Base-by-base conservation (phyloP, 2,888 invertebrate species). In the Cosmia pyralina region DNA sequence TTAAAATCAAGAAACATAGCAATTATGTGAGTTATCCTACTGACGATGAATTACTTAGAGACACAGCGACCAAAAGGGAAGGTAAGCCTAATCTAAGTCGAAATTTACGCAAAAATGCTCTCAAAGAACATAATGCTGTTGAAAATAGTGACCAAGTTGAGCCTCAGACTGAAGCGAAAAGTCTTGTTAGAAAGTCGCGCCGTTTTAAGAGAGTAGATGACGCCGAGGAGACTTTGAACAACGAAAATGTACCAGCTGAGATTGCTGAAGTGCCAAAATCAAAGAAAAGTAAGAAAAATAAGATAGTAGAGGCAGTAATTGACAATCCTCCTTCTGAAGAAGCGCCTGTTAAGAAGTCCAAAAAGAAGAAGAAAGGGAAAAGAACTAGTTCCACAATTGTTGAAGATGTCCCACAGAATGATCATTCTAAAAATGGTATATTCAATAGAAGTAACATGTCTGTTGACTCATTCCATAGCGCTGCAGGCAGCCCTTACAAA, bases 401-500 rank as follows among this genome's bases (percentile, higher is more conserved):
- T 50, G 89, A 92, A 60, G 86, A 89, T 60, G 22, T 75, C 8
- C 59, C 66, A 72, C 81, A 57, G 11, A 71, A 74, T 59, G 76
- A 79, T 53, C 71, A 75, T 41, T 34, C 67, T 34, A 66, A 75
- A 62, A 84, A 76, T 44, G 75, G 44, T 48, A 69, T 65, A 28
- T 48, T 88, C 7, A 91, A 93, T 72, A 88, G 84, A 53, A 91
- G 90, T 67, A 88, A 87, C 70, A 83, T 83, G 46, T 94, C 94
- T 15, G 67, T 84, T n/a, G 94, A 95, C 48, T 95, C 95, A 22
- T 95, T 93, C 70, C 92, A 95, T 74, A 95, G 94, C 78, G 95
- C 95, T 92, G 92, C 93, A 6, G 93, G 92, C 91, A 95, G 94
- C 87, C 93, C 93, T 17, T n/a, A 64, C 0, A 76, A 59, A 41